Evolutionary conservation across 2,113 vertebrate genomes (phyloP), one percentile per base, ranked within the genome.

Genomic region (Bettongia penicillata): DNA sequence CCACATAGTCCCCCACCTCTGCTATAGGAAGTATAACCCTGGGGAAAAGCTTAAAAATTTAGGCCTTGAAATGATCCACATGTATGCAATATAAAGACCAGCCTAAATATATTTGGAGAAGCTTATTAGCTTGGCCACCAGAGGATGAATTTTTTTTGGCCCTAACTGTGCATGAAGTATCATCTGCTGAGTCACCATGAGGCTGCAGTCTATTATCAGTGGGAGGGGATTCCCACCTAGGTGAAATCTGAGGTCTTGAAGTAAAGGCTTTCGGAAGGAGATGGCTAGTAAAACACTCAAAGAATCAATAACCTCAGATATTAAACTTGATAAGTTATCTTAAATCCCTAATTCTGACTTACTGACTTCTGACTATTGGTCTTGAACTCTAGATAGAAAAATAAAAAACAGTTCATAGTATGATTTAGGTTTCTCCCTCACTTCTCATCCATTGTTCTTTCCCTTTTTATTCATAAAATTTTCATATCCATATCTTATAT

Each of bases 211-310:
- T 57, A 23, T 23, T 23, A 22, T 57, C 26, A 57, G 25, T 57
- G 55, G 24, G 9, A 28, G 9, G 26, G 9, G 26, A 28, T 31
- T 57, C 55, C 55, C 55, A 31, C 55, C 50, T 90, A 68, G 48
- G 37, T 93, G 55, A n/a, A 55, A 93, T 91, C 61, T 55, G 57
- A 53, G 26, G 89, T 93, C 23, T 94, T 94, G 94, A 57, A 16
- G 48, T 92, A 96, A 61, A 93, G 28, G 47, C 10, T 37, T 51
- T 77, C 91, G 68, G 55, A 57, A 12, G 16, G 91, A 77, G 55
- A 57, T 93, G 52, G 24, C 53, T 57, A 91, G 26, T 97, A 91
- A 97, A 94, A 90, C 51, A 47, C 25, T 14, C 91, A 53, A 48
- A 53, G 49, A 47, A 49, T 47, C 23, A 49, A 11, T 92, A 91